Percentiles rank a stretch among this genome's conserved stretches.
Evolutionary conservation across 2,113 vertebrate species (phyloP).

Genomic region (Ia io): DNA sequence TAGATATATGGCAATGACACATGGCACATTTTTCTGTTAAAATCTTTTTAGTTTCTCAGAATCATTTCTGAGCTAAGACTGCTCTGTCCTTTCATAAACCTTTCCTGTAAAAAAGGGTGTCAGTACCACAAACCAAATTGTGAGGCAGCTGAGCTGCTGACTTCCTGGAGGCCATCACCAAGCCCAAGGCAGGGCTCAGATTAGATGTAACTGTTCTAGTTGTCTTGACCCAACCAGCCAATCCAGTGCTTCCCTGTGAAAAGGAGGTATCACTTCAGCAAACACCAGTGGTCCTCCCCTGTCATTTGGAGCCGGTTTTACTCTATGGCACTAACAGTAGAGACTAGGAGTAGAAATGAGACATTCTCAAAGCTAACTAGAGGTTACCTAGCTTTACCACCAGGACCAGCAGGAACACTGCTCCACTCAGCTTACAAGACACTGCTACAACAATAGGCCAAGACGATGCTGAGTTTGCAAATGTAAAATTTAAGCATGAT

Average conservation of each 20-base stretch:
- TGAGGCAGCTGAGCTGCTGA: constrained; percentile 25
- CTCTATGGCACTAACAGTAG: neutral
- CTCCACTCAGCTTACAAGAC: neutral
- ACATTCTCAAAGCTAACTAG: neutral
- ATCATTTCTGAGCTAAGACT: neutral
- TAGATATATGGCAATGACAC: neutral
- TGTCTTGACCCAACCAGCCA: neutral
- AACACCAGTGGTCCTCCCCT: neutral
- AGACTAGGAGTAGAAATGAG: neutral
- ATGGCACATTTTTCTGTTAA: neutral
- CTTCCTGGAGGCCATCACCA: constrained; percentile 22
- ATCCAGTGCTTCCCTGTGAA: constrained; percentile 1
- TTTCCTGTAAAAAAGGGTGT: constrained; percentile 40
- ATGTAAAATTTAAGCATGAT: neutral
- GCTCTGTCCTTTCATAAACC: neutral
- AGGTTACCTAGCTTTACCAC: neutral
- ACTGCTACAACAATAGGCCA: neutral
- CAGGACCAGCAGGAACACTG: neutral
- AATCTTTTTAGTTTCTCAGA: constrained; percentile 40
- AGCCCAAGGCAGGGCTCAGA: neutral
- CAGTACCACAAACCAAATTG: constrained; percentile 29
- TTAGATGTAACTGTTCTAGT: constrained; percentile 32
- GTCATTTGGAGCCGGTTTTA: neutral
- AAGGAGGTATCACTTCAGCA: neutral
- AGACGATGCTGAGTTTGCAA: neutral